Evolutionary conservation across 2,797 vertebrate species (phyloP), one percentile per base, ranked within the genome.

Genomic region (Brachyrhaphis roseni): DNA sequence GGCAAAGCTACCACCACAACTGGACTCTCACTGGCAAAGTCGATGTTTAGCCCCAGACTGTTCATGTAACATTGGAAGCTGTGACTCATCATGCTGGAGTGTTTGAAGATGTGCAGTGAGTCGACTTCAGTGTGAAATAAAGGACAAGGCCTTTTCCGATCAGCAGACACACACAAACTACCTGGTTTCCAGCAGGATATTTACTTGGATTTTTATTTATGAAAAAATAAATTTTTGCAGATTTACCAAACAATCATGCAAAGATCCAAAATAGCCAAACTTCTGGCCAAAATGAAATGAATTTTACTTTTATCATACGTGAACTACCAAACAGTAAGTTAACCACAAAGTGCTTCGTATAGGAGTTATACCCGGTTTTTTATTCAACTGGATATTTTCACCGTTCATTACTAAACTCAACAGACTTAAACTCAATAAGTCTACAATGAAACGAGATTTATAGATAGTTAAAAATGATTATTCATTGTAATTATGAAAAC

Each of bases 41-140:
- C 12, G 20, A 31, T 49, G 62, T 15, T 57, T 41, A 43, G 31
- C 79, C 76, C 26, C 43, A 16, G 59, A 71, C 55, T 16, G 8
- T 79, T 71, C 41, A 34, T 77, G 74, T 87, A 88, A 86, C 75
- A 85, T 82, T 72, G 64, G 75, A 79, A 86, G 87, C 76, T 77
- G 74, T 92, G 90, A 91, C 83, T 93, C 91, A 93, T 87, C 87
- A 75, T 74, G 76, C 62, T 71, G 73, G 18, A 81, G 64, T 55
- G 34, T 76, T n/a, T 66, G 79, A 68, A 62, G 75, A 74, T 70
- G 77, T 84, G 16, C 36, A 70, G 36, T 2, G 66, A 13, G 20
- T 70, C 57, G 46, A 71, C 47, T 86, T 72, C 55, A 51, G 5
- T 41, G 10, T 77, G 71, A 36, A 74, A 77, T 73, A 51, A 80